These are phyloP conservation scores for Burhinus oedicnemus DNA, from an alignment of 2,113 vertebrate species.

Conservation along the genomic window DNA sequence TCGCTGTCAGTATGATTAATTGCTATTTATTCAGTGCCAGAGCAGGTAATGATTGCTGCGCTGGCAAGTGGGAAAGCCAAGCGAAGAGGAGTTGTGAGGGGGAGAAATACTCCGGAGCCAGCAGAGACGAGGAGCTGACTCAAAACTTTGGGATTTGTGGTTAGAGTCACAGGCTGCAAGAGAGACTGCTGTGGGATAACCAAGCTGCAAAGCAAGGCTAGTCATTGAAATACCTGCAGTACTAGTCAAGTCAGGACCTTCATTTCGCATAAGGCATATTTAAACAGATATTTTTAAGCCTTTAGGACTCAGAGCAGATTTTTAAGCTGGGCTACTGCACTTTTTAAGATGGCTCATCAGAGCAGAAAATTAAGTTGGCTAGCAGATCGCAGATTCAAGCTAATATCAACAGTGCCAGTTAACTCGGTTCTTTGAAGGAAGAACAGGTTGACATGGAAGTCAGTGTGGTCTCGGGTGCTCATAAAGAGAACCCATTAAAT, in stretches of 20 bases:
- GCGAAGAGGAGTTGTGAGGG: background rate
- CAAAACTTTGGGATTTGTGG: slow-evolving; percentile 30
- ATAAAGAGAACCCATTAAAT: background rate
- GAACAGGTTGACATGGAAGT: background rate
- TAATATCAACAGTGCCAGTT: background rate
- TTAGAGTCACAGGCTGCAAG: background rate
- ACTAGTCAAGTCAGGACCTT: background rate
- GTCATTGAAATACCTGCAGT: background rate
- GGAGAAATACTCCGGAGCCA: background rate
- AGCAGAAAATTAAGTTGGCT: background rate
- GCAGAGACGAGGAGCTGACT: slow-evolving; percentile 9
- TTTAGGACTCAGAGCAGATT: background rate
- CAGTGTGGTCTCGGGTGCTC: background rate
- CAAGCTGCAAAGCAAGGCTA: background rate
- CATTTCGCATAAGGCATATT: background rate
- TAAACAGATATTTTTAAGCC: background rate
- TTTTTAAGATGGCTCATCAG: background rate
- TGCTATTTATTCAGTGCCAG: background rate
- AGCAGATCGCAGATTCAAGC: background rate
- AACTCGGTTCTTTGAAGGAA: background rate
- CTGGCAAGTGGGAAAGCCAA: background rate
- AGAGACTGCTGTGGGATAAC: background rate
- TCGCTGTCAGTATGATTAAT: background rate
- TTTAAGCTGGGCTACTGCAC: background rate
- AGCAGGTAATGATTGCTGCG: background rate